These are phyloP conservation scores for Clarias batrachus DNA, from an alignment of 2,113 vertebrate genomes.

Conservation along the genomic window DNA sequence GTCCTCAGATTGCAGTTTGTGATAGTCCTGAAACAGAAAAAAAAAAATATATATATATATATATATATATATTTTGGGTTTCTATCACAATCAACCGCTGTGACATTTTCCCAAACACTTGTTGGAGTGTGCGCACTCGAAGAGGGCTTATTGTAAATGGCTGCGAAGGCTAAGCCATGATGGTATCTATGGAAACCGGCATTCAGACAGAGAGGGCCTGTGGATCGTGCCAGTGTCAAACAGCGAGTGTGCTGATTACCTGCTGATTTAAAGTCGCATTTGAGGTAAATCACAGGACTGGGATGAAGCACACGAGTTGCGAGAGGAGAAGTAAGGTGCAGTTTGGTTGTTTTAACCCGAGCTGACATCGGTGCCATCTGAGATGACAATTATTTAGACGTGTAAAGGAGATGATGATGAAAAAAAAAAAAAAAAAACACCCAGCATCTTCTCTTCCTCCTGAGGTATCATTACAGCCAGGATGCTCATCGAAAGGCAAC, in stretches of 20 bases:
- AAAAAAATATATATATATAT: background rate
- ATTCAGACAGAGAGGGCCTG: background rate
- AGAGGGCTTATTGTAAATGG: background rate
- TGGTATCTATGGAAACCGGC: constrained; percentile 40
- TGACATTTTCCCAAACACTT: constrained; percentile 12
- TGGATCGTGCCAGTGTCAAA: constrained; percentile 38
- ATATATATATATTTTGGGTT: constrained; percentile 3
- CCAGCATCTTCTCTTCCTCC: constrained; percentile 25
- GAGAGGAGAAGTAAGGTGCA: background rate
- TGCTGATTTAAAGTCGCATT: constrained; percentile 33
- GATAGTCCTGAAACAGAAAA: constrained; percentile 80
- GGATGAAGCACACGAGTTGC: background rate
- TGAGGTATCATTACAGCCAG: constrained; percentile 41
- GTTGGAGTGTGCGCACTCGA: background rate
- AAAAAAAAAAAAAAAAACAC: background rate
- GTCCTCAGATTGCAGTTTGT: constrained; percentile 84
- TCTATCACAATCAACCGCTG: background rate
- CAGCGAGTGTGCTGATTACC: constrained; percentile 33
- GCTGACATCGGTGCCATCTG: constrained; percentile 37
- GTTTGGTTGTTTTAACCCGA: constrained; percentile 20
- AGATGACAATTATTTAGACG: constrained; percentile 42
- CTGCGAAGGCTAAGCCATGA: constrained; percentile 2
- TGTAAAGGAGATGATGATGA: background rate
- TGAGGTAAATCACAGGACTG: constrained; percentile 37
- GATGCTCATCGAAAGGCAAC: constrained; percentile 28